Evolutionary conservation across 1,140 invertebrate species (phyloP).

Genomic region (Chironomus striatipennis): DNA sequence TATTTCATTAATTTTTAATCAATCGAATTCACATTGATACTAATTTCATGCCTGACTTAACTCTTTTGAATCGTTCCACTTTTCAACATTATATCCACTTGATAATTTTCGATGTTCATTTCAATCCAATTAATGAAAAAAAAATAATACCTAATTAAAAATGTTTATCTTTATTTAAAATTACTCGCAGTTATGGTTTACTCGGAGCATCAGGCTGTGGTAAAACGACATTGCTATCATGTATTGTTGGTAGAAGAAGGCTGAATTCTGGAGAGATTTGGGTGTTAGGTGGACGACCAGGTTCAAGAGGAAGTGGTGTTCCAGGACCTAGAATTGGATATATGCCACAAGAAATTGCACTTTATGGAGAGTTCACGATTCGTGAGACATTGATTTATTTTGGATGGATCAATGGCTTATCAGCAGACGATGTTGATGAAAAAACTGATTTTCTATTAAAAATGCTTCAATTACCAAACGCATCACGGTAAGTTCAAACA

Average conservation of each 20-base stretch:
- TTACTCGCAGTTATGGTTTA: conserved; percentile 81
- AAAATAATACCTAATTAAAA: neutral
- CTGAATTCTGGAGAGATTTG: conserved; percentile 77
- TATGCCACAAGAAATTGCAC: conserved; percentile 72
- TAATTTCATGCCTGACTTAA: no score
- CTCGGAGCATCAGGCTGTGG: conserved; percentile 78
- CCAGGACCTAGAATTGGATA: conserved; percentile 66
- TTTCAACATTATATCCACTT: no score
- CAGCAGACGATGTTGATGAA: conserved; percentile 58
- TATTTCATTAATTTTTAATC: no score
- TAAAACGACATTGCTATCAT: conserved; percentile 78
- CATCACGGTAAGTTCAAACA: conserved; percentile 39
- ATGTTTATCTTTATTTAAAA: conserved; percentile 30
- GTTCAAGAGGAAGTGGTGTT: conserved; percentile 70
- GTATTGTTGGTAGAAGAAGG: conserved; percentile 73
- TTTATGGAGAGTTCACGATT: conserved; percentile 87
- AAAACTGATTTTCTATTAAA: conserved; percentile 74
- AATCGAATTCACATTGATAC: no score
- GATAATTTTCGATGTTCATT: no score
- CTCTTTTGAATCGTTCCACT: no score
- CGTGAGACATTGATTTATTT: conserved; percentile 86
- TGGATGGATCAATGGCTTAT: conserved; percentile 79
- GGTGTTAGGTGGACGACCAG: conserved; percentile 77
- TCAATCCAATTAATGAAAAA: neutral
- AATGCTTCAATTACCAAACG: conserved; percentile 60